A percentile compares a stretch with the other conserved stretches of the same genome.
phyloP scores from a whole-genome alignment of 2,113 vertebrate species.

The Cynopterus brachyotis region DNA sequence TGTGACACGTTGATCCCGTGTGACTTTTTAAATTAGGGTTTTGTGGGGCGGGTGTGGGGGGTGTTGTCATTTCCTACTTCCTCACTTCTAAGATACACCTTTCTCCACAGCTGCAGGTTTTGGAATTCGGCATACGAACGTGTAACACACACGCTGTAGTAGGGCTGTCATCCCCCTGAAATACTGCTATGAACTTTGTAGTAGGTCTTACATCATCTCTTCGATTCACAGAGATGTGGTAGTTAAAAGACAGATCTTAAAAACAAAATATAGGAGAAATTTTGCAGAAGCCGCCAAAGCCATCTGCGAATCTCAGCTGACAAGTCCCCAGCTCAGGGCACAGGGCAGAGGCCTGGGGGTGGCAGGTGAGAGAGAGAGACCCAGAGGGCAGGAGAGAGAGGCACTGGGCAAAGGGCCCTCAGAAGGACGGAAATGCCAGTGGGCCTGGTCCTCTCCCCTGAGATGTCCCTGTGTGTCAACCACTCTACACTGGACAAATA shows the following conservation, averaged over 20 bases:
- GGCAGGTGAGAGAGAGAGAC: neutral
- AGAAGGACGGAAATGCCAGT: neutral
- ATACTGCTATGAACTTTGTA: neutral
- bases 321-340: neutral
- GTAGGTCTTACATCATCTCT: neutral
- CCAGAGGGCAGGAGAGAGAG: neutral
- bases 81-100: neutral
- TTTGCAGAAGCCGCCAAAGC: neutral
- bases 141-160: neutral
- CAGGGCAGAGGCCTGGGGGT: neutral
- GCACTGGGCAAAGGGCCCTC: accelerated
- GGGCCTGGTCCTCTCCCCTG: neutral
- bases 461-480: neutral
- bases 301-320: neutral
- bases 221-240: neutral
- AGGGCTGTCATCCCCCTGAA: neutral
- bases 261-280: neutral
- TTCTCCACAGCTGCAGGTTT: neutral
- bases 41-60: no score
- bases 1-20: neutral
- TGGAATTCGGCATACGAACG: neutral
- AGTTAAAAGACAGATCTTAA: neutral
- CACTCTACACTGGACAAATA: neutral
- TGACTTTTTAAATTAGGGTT: neutral
- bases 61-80: neutral